Evolutionary conservation across 2,113 vertebrate species (phyloP), one percentile per base, ranked within the genome.

Genomic region (Salvator merianae): DNA sequence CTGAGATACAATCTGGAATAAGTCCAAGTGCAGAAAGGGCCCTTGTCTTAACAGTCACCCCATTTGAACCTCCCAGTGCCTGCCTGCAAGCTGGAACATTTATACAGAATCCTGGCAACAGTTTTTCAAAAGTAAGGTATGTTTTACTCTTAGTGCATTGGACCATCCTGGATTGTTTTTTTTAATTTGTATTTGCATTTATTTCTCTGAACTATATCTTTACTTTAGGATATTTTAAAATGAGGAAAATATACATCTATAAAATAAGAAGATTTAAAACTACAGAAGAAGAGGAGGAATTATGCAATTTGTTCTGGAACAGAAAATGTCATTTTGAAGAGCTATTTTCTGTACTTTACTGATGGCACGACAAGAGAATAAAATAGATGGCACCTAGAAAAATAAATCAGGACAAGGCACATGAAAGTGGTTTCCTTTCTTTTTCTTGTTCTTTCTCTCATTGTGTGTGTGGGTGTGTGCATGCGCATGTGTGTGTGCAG

Each of bases 301-400:
- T 71, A 50, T 55, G 66, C 79, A 71, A 71, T 81, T 81, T 81
- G 66, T 59, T 71, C 50, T 55, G 32, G 13, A 81, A 71, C 30
- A 71, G 68, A 59, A 71, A 59, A 81, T 71, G 66, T 26, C 47
- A 81, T 71, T 81, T 71, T 70, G 79, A 71, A 81, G 47, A 81
- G 24, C 79, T 81, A 81, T 81, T 71, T 81, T 47, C 47, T 81
- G 47, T 53, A 47, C 24, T 5, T 66, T 6, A 20, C 32, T 81
- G 66, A 81, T 55, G 68, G 36, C 43, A 70, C 14, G 20, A 43
- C 9, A 4, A 43, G 79, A 36, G 66, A 81, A 81, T 70, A 69
- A 81, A 81, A 81, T 38, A 55, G 79, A 53, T 53, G n/a, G 20
- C 43, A 81, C 22, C n/a, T 69, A 32, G 12, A 36, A 55, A 55